Base-by-base conservation (phyloP, 2,113 vertebrate genomes). In the Camelus dromedarius region DNA sequence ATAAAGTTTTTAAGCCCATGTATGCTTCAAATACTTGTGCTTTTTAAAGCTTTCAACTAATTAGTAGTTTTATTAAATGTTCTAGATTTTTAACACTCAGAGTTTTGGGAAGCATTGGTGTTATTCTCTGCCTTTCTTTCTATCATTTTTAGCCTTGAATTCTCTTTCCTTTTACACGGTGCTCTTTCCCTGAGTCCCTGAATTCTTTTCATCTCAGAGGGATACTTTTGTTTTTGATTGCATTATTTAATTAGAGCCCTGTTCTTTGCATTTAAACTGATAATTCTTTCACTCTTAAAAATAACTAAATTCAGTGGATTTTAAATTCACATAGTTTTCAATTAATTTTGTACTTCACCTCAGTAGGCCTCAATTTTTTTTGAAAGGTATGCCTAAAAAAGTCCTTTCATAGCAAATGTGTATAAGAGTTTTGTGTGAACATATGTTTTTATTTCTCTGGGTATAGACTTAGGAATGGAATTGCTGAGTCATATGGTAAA, bases 261-360 rank as follows among this genome's bases (percentile, higher is more conserved):
- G 20, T 60, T 79, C 14, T 91, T 81, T 85, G n/a, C 6, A 87
- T 94, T 94, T 83, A 96, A 89, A 87, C 35, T 62, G 62, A 50
- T 93, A 20, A 85, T 91, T 91, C 30, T 64, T 90, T 93, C 24
- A 81, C 12, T 76, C 42, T 91, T 66, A 60, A 77, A 94, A 92
- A 52, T 46, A 70, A 52, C 9, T 46, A 80, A 94, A 86, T 92
- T 72, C 30, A 38, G 28, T 86, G 94, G 4, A 3, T 72, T 92
- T 86, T 91, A 76, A 94, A 93, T 79, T 62, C 62, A 82, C 15
- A 69, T 60, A 82, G 16, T 7, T 95, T 32, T 73, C n/a, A 81
- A 56, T 73, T 96, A 69, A 88, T 89, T 91, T 64, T 85, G 35
- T 58, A 89, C 7, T 96, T 96, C n/a, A 73, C 32, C n/a, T 46